Percentiles rank a stretch among this genome's conserved stretches.
These are phyloP conservation scores for Rhinella marina DNA, from an alignment of 2,797 vertebrate species.

Conservation along the genomic window DNA sequence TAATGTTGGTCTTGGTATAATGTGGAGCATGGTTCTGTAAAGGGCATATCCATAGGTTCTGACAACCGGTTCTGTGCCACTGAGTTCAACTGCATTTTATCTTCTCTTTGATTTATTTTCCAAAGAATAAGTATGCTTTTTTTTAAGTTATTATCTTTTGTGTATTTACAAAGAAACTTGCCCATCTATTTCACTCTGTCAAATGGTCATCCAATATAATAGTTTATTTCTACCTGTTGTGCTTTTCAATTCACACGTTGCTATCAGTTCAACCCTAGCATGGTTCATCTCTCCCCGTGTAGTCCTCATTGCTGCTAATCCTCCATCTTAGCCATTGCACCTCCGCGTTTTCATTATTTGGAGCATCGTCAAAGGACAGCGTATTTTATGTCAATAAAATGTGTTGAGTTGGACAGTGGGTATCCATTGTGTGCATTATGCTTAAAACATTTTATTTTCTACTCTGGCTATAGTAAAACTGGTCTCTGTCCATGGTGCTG, in stretches of 20 bases:
- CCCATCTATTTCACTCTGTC: not conserved
- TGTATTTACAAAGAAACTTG: not conserved
- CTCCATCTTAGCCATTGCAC: not conserved
- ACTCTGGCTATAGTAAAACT: not conserved
- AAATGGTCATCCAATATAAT: no score
- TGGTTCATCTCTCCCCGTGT: not conserved
- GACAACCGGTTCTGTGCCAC: no score
- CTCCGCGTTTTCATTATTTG: not conserved
- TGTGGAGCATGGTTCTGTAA: no score
- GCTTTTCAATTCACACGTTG: not conserved
- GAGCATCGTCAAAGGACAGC: slow-evolving; percentile 3
- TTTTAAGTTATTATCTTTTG: not conserved
- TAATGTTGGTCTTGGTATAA: no score
- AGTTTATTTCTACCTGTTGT: not conserved
- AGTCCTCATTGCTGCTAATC: not conserved
- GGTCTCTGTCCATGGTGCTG: not conserved
- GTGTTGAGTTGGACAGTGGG: not conserved
- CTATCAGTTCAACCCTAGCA: not conserved
- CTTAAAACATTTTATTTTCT: slow-evolving; percentile 24
- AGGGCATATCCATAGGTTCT: no score
- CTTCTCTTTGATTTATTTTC: not conserved
- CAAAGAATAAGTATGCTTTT: not conserved
- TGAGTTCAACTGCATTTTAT: no score
- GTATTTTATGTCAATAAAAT: slow-evolving; percentile 30
- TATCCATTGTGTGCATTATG: slow-evolving; percentile 40